phyloP scores from a whole-genome alignment of 2,888 invertebrate genomes.

The Elysia crispata region DNA sequence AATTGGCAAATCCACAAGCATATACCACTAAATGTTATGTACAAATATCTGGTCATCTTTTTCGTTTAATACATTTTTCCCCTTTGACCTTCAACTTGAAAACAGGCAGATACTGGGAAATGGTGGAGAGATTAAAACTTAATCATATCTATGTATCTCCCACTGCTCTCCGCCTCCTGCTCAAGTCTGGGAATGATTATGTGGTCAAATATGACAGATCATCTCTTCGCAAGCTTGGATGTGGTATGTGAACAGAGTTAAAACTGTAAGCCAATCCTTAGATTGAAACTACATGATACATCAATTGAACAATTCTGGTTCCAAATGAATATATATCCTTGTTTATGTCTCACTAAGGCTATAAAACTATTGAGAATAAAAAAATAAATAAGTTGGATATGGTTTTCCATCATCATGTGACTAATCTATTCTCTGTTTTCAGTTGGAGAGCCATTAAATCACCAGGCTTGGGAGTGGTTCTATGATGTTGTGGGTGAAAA shows the following conservation, averaged over 20 bases:
- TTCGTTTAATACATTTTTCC: no score
- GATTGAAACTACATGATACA: not conserved
- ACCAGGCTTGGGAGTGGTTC: conserved; percentile 80
- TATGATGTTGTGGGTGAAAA: conserved; percentile 86
- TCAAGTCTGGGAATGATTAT: conserved; percentile 77
- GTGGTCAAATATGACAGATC: conserved; percentile 78
- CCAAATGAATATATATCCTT: no score
- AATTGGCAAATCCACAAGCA: no score
- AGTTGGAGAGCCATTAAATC: conserved; percentile 80
- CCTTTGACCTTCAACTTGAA: no score
- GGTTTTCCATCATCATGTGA: no score
- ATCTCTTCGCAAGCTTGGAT: conserved; percentile 77
- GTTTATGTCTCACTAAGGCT: no score
- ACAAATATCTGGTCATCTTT: no score
- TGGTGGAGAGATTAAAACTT: conserved; percentile 78
- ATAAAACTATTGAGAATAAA: no score
- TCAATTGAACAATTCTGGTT: no score
- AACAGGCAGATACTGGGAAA: conserved; percentile 80
- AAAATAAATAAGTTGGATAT: no score
- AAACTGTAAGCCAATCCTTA: no score
- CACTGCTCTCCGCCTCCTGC: conserved; percentile 79
- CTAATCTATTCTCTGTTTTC: conserved; percentile 37
- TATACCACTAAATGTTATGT: no score
- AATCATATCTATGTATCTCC: conserved; percentile 80
- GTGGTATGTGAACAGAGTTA: conserved; percentile 57